A percentile compares a stretch with the other conserved stretches of the same genome.
These are phyloP conservation scores for Cylloceria caligata DNA, from an alignment of 2,888 invertebrate genomes.

Conservation along the genomic window DNA sequence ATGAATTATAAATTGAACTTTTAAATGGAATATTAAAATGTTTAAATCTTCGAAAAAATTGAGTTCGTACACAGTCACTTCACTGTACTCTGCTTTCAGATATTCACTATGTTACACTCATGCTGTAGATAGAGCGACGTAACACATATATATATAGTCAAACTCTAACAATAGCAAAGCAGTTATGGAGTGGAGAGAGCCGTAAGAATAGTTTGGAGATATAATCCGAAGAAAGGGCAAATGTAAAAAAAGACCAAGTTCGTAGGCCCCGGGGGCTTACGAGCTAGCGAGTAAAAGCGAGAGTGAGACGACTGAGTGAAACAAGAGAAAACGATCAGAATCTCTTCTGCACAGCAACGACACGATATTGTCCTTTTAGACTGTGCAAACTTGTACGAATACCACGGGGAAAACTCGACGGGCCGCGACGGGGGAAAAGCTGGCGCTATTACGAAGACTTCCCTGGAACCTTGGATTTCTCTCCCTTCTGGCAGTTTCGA, in stretches of 20 bases:
- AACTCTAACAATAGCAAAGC: slow-evolving; percentile 7
- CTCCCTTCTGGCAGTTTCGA: slow-evolving; percentile 28
- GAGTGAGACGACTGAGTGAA: slow-evolving; percentile 1
- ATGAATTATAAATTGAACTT: too few relatives aligned
- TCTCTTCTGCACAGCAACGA: slow-evolving; percentile 42
- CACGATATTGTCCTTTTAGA: slow-evolving; percentile 58
- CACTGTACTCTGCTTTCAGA: too few relatives aligned
- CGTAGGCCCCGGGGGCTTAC: slow-evolving; percentile 10
- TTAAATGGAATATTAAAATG: too few relatives aligned
- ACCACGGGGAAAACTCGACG: slow-evolving; percentile 38
- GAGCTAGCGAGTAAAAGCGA: neutral
- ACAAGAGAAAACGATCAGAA: slow-evolving; percentile 26
- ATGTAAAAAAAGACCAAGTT: slow-evolving; percentile 40
- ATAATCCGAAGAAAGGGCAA: slow-evolving; percentile 14
- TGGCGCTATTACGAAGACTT: slow-evolving; percentile 30
- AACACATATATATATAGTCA: neutral
- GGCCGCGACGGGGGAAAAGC: slow-evolving; percentile 37
- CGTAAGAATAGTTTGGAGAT: slow-evolving; percentile 34
- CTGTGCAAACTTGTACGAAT: slow-evolving; percentile 58
- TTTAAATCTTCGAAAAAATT: too few relatives aligned
- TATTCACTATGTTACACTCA: too few relatives aligned
- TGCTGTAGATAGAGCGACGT: too few relatives aligned
- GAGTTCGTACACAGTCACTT: too few relatives aligned
- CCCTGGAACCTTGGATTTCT: slow-evolving; percentile 37
- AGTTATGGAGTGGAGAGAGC: slow-evolving; percentile 9